Conservation (phyloP, 2,113 vertebrate genomes). For the Ictalurus punctatus region DNA sequence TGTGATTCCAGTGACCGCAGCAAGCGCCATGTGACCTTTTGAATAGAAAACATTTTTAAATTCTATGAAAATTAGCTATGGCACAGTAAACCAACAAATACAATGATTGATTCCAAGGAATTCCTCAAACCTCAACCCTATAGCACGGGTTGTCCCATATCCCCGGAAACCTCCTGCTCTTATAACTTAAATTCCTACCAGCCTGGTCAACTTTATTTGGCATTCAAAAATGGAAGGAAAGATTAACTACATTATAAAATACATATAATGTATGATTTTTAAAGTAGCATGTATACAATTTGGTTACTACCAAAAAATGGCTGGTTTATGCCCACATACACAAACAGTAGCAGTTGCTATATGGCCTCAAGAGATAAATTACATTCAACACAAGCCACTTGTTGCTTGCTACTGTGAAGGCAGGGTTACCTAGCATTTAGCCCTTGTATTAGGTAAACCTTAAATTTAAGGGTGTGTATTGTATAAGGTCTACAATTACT, state of each 20-base stretch:
- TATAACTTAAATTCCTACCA: not conserved
- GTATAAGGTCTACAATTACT: not conserved
- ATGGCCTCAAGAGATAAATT: not conserved
- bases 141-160: not conserved
- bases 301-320: not conserved
- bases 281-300: not conserved
- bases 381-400: not conserved
- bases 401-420: not conserved
- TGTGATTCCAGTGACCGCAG: not conserved
- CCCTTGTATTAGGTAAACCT: not conserved
- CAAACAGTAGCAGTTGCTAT: not conserved
- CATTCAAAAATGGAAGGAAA: not conserved
- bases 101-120: not conserved
- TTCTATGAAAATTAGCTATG: not conserved
- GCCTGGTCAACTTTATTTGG: not conserved
- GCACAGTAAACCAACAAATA: not conserved
- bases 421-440: not conserved
- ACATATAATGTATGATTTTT: not conserved
- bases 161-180: not conserved
- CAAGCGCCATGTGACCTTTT: not conserved
- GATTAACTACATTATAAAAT: not conserved
- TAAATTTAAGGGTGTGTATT: not conserved
- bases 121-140: not conserved
- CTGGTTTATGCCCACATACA: not conserved
- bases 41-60: not conserved